These are phyloP conservation scores for Agriopis aurantiaria DNA, from an alignment of 2,888 invertebrate genomes.

Conservation along the genomic window DNA sequence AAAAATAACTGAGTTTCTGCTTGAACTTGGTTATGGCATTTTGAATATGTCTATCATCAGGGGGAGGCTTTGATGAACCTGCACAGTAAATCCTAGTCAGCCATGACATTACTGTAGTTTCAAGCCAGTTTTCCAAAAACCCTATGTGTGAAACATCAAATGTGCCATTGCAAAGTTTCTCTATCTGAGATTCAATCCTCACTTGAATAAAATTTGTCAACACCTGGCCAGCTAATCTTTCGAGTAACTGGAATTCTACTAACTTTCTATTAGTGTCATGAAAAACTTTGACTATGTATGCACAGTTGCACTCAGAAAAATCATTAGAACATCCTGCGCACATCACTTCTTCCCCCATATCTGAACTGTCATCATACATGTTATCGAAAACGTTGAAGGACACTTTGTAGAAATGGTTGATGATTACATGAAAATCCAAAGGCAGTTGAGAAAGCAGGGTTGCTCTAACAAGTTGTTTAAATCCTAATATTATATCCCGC, in stretches of 20 bases:
- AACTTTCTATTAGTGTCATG: conserved; percentile 92
- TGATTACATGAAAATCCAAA: conserved; percentile 89
- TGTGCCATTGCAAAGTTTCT: conserved; percentile 93
- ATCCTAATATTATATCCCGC: conserved; percentile 82
- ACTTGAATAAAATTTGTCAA: conserved; percentile 93
- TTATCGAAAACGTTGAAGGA: conserved; percentile 91
- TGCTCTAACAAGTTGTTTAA: conserved; percentile 89
- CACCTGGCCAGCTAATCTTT: conserved; percentile 94
- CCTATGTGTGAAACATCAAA: conserved; percentile 94
- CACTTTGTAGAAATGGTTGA: conserved; percentile 91
- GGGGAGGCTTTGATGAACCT: conserved; percentile 86
- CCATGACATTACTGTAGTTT: conserved; percentile 95
- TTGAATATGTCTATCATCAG: conserved; percentile 83
- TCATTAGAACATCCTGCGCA: conserved; percentile 92
- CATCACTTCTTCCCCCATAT: conserved; percentile 86
- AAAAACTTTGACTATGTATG: conserved; percentile 89
- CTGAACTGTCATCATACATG: conserved; percentile 76
- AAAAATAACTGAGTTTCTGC: conserved; percentile 92
- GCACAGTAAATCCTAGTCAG: conserved; percentile 92
- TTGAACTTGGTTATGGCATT: conserved; percentile 89
- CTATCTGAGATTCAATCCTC: conserved; percentile 94
- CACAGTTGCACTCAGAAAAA: conserved; percentile 85
- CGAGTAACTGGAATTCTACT: conserved; percentile 92
- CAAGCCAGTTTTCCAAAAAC: conserved; percentile 94
- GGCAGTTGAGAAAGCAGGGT: conserved; percentile 91